Base-by-base conservation (phyloP, 2,113 vertebrate genomes). In the Actenoides hombroni region DNA sequence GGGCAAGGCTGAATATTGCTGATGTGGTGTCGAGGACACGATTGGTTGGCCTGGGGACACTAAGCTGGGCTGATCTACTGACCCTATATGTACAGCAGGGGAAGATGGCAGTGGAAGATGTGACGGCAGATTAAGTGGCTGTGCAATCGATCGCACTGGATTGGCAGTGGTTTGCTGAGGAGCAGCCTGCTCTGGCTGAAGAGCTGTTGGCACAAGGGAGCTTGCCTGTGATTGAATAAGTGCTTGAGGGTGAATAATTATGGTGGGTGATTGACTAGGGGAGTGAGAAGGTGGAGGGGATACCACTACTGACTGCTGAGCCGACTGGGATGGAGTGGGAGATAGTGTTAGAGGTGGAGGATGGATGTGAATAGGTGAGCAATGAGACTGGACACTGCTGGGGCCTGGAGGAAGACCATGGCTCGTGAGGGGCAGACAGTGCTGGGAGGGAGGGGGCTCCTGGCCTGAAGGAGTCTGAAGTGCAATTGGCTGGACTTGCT, bases 401-500 rank as follows among this genome's bases (percentile, higher is more conserved):
- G 98, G 93, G 49, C 94, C 93, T 4, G 98, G 95, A 23, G 98
- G 94, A 86, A 98, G 98, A 85, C 98, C 81, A 1, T 98, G 98
- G 93, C 97, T 98, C 46, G 98, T 97, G 25, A 98, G 88, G 1
- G 98, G 98, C 3, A 98, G 94, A 51, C 99, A 97, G 79, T 99
- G 98, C 73, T 98, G 99, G n/a, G 98, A 98, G 4, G 96, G 94
- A 64, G 98, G 96, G 31, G 97, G 97, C 1, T 99, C 98, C 93
- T 97, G 98, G 60, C 96, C 92, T 28, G 98, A 92, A 64, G 98
- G 94, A 86, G 98, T 98, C 94, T 98, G 98, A 73, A 99, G 98
- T 26, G 99, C 97, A 15, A 99, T 98, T 20, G 99, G 99, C 94
- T 99, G 99, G 77, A 99, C 98, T 76, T 99, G 99, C 95, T 98